Conservation (phyloP, 2,113 vertebrate species). For the Progne subis region DNA sequence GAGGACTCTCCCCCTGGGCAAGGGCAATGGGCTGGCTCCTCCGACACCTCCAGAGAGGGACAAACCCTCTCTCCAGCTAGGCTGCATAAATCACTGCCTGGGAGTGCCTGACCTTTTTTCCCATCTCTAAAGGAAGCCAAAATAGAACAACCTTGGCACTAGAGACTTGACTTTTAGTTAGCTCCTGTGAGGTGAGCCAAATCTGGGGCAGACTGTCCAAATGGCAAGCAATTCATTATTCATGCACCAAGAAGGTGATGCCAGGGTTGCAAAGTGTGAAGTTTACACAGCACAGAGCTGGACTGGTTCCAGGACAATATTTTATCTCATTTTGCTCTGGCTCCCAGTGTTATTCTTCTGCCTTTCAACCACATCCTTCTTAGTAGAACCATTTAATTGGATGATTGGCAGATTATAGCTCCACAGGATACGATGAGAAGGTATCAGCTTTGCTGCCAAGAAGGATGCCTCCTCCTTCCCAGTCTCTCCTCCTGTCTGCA, state of each 20-base stretch:
- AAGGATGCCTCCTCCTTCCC: not conserved
- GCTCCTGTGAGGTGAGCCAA: not conserved
- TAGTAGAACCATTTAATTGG: not conserved
- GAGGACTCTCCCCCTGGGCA: not conserved
- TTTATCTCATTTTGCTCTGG: not conserved
- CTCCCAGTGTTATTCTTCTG: not conserved
- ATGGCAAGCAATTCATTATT: not conserved
- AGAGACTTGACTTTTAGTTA: not conserved
- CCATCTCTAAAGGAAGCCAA: not conserved
- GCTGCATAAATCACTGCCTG: not conserved
- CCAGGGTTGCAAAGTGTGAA: not conserved
- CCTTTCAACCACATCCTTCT: not conserved
- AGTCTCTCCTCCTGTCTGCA: not conserved
- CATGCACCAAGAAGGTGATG: not conserved
- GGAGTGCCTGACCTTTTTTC: not conserved
- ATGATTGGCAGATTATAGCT: not conserved
- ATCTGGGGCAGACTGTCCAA: conserved; percentile 4
- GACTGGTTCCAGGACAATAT: not conserved
- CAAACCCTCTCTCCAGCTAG: not conserved
- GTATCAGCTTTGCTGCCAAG: not conserved
- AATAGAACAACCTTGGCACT: not conserved
- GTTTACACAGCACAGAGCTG: not conserved
- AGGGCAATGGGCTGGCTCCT: not conserved
- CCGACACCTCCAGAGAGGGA: not conserved
- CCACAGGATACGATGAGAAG: not conserved